phyloP scores from a whole-genome alignment of 2,113 vertebrate genomes.

The Ochotona curzoniae region DNA sequence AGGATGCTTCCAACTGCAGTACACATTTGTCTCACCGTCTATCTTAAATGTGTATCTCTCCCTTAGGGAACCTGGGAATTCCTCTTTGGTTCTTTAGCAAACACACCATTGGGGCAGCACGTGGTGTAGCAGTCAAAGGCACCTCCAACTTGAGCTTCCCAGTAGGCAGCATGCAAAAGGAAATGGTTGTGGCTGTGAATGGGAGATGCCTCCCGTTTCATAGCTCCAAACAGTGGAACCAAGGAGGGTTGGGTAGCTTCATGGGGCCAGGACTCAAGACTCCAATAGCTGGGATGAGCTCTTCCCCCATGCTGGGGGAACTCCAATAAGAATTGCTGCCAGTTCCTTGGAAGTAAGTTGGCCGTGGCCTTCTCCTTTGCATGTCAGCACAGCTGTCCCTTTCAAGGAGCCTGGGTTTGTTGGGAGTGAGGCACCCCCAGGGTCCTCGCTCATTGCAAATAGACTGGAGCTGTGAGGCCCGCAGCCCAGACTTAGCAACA shows the following conservation, averaged over 20 bases:
- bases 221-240: not conserved
- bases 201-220: not conserved
- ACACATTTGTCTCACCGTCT: too few species aligned
- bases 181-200: too few species aligned
- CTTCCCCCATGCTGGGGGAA: not conserved
- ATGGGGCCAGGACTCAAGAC: rapidly evolving
- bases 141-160: too few species aligned
- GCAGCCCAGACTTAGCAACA: not conserved
- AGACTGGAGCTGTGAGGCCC: rapidly evolving
- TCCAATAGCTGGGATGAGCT: not conserved
- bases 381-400: not conserved
- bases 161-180: too few species aligned
- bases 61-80: too few species aligned
- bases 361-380: not conserved
- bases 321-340: not conserved
- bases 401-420: not conserved
- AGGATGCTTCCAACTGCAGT: not conserved
- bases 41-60: too few species aligned
- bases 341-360: not conserved
- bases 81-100: too few species aligned
- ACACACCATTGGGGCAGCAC: too few species aligned
- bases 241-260: rapidly evolving
- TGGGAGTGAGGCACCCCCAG: not conserved
- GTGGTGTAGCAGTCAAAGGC: too few species aligned
- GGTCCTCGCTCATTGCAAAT: not conserved